These are phyloP conservation scores for Labrus mixtus DNA, from an alignment of 2,113 vertebrate genomes.

Conservation along the genomic window DNA sequence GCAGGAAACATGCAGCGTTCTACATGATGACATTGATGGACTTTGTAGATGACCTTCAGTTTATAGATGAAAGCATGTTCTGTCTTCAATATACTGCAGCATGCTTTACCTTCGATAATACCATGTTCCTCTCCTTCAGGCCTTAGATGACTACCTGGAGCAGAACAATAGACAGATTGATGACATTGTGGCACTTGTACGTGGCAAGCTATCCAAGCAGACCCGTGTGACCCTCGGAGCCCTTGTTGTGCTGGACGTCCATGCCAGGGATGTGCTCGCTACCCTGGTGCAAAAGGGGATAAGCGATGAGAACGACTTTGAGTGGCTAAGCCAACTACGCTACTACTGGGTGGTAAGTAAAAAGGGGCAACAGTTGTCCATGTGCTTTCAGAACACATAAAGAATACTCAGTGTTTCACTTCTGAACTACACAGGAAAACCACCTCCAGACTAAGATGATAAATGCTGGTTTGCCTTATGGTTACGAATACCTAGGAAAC, in stretches of 20 bases:
- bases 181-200: conserved; percentile 89
- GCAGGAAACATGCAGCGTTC: neutral
- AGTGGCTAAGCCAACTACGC: conserved; percentile 92
- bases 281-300: conserved; percentile 86
- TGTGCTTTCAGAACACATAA: neutral
- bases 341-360: conserved; percentile 90
- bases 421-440: conserved; percentile 82
- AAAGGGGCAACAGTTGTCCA: neutral
- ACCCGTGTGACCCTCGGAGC: conserved; percentile 89
- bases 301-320: conserved; percentile 89
- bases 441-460: conserved; percentile 94
- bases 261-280: conserved; percentile 88
- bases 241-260: conserved; percentile 90
- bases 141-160: conserved; percentile 85
- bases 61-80: conserved; percentile 11
- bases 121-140: conserved; percentile 70
- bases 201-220: conserved; percentile 91
- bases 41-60: conserved; percentile 12
- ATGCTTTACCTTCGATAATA: conserved; percentile 1
- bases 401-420: neutral
- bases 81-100: neutral
- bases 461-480: conserved; percentile 92
- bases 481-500: conserved; percentile 96
- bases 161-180: conserved; percentile 90
- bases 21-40: neutral